These are phyloP conservation scores for Andricus quercusramuli DNA, from an alignment of 2,888 invertebrate genomes.

Conservation along the genomic window DNA sequence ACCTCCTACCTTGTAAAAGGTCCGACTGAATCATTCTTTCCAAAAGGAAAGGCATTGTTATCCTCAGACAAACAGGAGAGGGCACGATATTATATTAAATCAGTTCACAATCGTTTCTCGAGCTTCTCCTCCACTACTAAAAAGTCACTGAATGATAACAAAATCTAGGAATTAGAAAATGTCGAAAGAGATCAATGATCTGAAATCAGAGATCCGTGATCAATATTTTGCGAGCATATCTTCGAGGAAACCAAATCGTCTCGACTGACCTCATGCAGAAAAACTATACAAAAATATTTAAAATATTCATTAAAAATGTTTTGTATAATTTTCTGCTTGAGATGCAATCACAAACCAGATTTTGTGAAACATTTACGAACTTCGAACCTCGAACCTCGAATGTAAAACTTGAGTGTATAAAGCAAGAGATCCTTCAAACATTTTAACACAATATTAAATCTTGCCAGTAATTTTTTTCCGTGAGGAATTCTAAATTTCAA, in stretches of 20 bases:
- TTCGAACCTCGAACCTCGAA: background rate
- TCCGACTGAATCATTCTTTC: slow-evolving; percentile 47
- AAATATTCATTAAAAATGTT: background rate
- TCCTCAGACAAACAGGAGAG: slow-evolving; percentile 25
- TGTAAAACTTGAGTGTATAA: background rate
- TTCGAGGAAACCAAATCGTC: background rate
- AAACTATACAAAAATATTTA: background rate
- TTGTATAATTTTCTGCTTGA: background rate
- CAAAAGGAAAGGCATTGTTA: slow-evolving; percentile 12
- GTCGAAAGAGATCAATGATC: background rate
- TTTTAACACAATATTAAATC: background rate
- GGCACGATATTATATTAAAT: slow-evolving; percentile 10
- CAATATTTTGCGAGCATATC: background rate
- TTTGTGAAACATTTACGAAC: background rate
- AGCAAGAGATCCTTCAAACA: background rate
- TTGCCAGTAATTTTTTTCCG: slow-evolving; percentile 8
- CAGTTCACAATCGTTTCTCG: slow-evolving; percentile 20
- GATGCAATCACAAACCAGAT: background rate
- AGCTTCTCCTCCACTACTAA: slow-evolving; percentile 28
- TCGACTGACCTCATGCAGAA: slow-evolving; percentile 13
- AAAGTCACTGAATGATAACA: slow-evolving; percentile 23
- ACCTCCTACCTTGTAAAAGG: slow-evolving; percentile 60
- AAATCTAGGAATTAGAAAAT: background rate
- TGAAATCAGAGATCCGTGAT: background rate
- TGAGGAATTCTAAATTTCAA: background rate